Evolutionary conservation across 1,140 invertebrate genomes (phyloP).

Genomic region (Stenopsyche tienmushanensis): DNA sequence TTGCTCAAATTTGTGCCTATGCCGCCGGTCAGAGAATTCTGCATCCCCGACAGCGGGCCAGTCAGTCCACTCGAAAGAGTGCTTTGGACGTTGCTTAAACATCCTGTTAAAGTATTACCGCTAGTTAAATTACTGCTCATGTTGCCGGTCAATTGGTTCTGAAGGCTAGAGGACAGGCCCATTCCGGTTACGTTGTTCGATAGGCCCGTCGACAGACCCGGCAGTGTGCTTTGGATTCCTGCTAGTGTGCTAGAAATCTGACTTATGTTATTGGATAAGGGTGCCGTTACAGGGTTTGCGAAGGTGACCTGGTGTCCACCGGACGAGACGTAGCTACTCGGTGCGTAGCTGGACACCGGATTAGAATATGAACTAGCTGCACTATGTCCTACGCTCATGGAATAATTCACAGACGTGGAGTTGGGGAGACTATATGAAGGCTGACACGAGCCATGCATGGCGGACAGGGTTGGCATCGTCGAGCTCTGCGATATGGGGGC

Average conservation of each 20-base stretch:
- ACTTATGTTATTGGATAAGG: slow-evolving; percentile 53
- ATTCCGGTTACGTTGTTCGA: slow-evolving; percentile 48
- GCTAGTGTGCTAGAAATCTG: slow-evolving; percentile 55
- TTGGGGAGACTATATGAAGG: slow-evolving; percentile 55
- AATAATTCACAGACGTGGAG: slow-evolving; percentile 53
- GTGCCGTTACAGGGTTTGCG: slow-evolving; percentile 55
- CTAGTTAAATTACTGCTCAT: slow-evolving; percentile 32
- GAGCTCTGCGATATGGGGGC: slow-evolving; percentile 59
- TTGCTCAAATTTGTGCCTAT: slow-evolving; percentile 49
- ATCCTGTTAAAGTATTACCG: slow-evolving; percentile 48
- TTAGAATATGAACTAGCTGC: slow-evolving; percentile 53
- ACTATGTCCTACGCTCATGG: slow-evolving; percentile 53
- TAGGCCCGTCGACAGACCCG: slow-evolving; percentile 51
- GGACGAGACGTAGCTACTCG: slow-evolving; percentile 53
- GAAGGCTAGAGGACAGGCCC: slow-evolving; percentile 46
- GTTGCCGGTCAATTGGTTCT: slow-evolving; percentile 25
- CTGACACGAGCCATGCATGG: slow-evolving; percentile 55
- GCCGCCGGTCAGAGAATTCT: slow-evolving; percentile 48
- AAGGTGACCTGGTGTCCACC: slow-evolving; percentile 58
- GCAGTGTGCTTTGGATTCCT: slow-evolving; percentile 53
- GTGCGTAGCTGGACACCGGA: slow-evolving; percentile 48
- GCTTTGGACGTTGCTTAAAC: slow-evolving; percentile 52
- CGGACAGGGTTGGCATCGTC: slow-evolving; percentile 62
- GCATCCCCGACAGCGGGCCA: slow-evolving; percentile 49
- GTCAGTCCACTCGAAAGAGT: slow-evolving; percentile 51